Evolutionary conservation across 2,888 invertebrate genomes (phyloP), one percentile per base, ranked within the genome.

Genomic region (Scotopteryx bipunctaria): DNA sequence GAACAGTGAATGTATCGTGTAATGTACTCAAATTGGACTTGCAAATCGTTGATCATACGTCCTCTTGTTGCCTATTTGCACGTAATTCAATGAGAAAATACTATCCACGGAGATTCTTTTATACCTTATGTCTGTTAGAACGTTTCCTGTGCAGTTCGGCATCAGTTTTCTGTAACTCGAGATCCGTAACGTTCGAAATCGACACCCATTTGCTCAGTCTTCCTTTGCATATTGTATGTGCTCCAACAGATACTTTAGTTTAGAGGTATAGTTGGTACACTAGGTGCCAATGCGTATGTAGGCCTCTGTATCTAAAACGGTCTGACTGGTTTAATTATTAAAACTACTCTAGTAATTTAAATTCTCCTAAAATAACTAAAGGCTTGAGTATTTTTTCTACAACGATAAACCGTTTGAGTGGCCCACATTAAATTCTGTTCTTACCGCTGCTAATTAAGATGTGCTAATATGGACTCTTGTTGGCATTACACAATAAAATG

Each of bases 401-500:
- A 19, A 55, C 57, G 51, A 59, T 45, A 52, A 50, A 49, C 36
- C 35, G 49, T 25, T 43, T 19, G 19, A 21, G 36, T 55, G 27
- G 27, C 40, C 46, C 52, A 58, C 43, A 61, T 46, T 25, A 49
- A 59, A 57, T 57, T 56, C 33, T 55, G 38, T 55, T 46, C 38
- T 35, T 52, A 64, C 63, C 61, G 62, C 54, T 61, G 60, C 55
- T 61, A 51, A 64, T 63, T 61, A 58, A 60, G 59, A 63, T 71
- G 69, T 71, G 65, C 63, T 68, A 72, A 71, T 75, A 67, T 66
- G 72, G 68, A 68, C 63, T 61, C 64, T 56, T 65, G 66, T 67
- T 72, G 69, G 67, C 72, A 76, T 79, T 78, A 77, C 78, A 74
- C 72, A 78, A 78, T 76, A 66, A 66, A 76, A 71, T 72, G 69